Conservation (phyloP, 1,140 invertebrate genomes). For the Panagrolaimus sp. region DNA sequence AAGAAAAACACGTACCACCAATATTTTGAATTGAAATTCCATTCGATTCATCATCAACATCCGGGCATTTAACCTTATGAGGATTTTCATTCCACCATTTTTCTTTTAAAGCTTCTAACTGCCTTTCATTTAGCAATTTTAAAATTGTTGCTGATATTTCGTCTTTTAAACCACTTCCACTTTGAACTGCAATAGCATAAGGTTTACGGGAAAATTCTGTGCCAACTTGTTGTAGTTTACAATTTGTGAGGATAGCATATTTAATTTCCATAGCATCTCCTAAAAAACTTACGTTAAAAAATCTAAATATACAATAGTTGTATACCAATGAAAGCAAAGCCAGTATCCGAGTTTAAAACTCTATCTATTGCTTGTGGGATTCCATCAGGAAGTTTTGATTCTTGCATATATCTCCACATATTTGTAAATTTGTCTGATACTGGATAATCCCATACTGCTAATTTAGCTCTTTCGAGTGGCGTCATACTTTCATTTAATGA, state of each 20-base stretch:
- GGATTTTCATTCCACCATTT: slow-evolving; percentile 89
- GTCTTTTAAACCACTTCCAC: slow-evolving; percentile 75
- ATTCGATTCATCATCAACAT: slow-evolving; percentile 81
- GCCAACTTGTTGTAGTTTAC: slow-evolving; percentile 79
- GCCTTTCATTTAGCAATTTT: slow-evolving; percentile 80
- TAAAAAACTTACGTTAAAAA: slow-evolving; percentile 49
- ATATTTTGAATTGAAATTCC: slow-evolving; percentile 96
- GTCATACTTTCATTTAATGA: slow-evolving; percentile 83
- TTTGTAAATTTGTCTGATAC: slow-evolving; percentile 93
- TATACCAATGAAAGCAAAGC: slow-evolving; percentile 87
- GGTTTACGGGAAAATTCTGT: slow-evolving; percentile 94
- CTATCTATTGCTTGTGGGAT: slow-evolving; percentile 73
- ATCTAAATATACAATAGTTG: slow-evolving; percentile 22
- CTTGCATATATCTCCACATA: slow-evolving; percentile 94
- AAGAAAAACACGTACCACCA: too few relatives aligned
- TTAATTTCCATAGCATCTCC: slow-evolving; percentile 85
- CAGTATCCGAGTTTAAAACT: slow-evolving; percentile 72
- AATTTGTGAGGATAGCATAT: slow-evolving; percentile 77
- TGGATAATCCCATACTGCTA: slow-evolving; percentile 97
- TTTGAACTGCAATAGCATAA: slow-evolving; percentile 89
- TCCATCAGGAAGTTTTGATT: slow-evolving; percentile 72
- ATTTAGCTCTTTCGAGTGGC: slow-evolving; percentile 78
- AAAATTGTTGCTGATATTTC: slow-evolving; percentile 68
- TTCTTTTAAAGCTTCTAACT: slow-evolving; percentile 84
- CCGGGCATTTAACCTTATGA: slow-evolving; percentile 71